Evolutionary conservation across 2,113 vertebrate species (phyloP).

Genomic region (Zootoca vivipara): DNA sequence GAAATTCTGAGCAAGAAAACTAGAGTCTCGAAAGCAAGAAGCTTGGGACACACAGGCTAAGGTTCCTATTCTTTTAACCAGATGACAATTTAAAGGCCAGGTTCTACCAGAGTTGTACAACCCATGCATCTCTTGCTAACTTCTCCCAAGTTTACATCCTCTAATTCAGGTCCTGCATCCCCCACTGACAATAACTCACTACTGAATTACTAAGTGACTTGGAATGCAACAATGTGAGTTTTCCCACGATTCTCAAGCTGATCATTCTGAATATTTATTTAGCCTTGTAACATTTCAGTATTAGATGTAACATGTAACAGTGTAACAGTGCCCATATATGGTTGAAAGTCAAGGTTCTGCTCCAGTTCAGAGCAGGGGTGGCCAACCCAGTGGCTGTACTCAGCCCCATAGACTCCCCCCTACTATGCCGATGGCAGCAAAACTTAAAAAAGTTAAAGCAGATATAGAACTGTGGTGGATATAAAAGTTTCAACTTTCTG

Average conservation of each 20-base stretch:
- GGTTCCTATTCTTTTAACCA: background rate
- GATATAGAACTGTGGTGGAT: too few species aligned
- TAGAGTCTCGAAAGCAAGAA: background rate
- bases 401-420: too few species aligned
- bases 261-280: background rate
- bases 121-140: background rate
- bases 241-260: fast-evolving
- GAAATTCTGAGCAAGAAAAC: background rate
- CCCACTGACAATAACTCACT: background rate
- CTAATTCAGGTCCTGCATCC: background rate
- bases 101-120: too few species aligned
- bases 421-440: too few species aligned
- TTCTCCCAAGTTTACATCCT: background rate
- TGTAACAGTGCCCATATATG: background rate
- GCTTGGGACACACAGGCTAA: background rate
- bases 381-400: too few species aligned
- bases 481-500: too few species aligned
- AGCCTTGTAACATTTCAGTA: background rate
- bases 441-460: too few species aligned
- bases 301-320: background rate
- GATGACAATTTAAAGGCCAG: background rate
- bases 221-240: background rate
- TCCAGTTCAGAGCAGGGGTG: background rate
- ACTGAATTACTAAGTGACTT: background rate
- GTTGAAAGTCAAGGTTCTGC: background rate